Evolutionary conservation across 2,797 vertebrate species (phyloP), one percentile per base, ranked within the genome.

Genomic region (Kryptopterus vitreolus): DNA sequence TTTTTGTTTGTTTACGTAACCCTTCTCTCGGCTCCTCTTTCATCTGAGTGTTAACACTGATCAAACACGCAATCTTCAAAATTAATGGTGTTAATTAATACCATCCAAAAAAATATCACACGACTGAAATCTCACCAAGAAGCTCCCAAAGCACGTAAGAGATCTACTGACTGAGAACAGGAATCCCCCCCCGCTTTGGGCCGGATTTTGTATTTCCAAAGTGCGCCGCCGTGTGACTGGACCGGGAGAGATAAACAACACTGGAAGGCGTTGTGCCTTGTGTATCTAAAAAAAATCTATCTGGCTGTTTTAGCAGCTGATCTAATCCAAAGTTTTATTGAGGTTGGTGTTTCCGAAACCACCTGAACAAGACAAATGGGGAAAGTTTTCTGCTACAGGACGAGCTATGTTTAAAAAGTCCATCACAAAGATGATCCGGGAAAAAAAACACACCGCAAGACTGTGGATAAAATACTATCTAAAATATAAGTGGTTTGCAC

Each of bases 1-100:
- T 26, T n/a, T n/a, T n/a, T n/a, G n/a, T n/a, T n/a, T 16, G 11
- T 1, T 13, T 5, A 31, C 57, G 31, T 63, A 8, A 43, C 38
- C 38, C 38, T 18, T 1, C 16, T 80, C 18, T 22, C 29, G 77
- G 31, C 59, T 26, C 16, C 8, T 22, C 7, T 22, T 71, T 33
- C 26, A 53, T 52, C 26, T 22, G 68, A 20, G 31, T n/a, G 43
- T 43, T 33, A 73, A 57, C 61, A 4, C 43, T 9, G 38, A 58
- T 80, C 61, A 48, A 46, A 38, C 20, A 48, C 61, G 46, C 50
- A 57, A 65, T 46, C 61, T 74, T 26, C 66, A 80, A 57, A 43
- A 66, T 72, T 26, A 22, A 46, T 57, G 15, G 3, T 5, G 31
- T 73, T 52, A 66, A 75, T 80, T 58, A 80, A 63, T 74, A 80